Evolutionary conservation across 2,113 vertebrate genomes (phyloP), one percentile per base, ranked within the genome.

Genomic region (Dendropsophus ebraccatus): DNA sequence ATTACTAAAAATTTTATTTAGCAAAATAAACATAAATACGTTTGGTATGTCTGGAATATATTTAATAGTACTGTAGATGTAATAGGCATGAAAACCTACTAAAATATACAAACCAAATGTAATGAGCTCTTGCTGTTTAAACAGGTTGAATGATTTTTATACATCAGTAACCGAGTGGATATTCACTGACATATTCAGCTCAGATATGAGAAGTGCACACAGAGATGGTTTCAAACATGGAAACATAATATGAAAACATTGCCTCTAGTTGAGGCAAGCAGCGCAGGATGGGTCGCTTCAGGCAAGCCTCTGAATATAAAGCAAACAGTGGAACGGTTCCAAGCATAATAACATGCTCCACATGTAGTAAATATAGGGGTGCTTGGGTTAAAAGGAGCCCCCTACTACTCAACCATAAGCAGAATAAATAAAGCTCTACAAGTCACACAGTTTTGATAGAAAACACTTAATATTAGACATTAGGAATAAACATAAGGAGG

Each of bases 281-380:
- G 78, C 56, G 56, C 78, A 62, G 78, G 74, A 81, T 30, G 78
- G 78, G 78, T 65, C 60, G 78, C 78, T 81, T 81, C 78, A 81
- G 78, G 78, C 78, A 84, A 78, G 30, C 0, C 3, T 87, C 85
- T 80, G 72, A 82, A 90, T 87, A 77, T 35, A 49, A 25, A 83
- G 88, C 89, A 35, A 88, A 0, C 70, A 70, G 86, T 81, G 78
- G 78, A 81, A 81, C 58, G 14, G 23, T 81, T 62, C 56, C 78
- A 81, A 81, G 78, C 78, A 65, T 65, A 81, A 81, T 81, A 81
- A 65, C 37, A 45, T 11, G 37, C 56, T 62, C 77, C 37, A n/a
- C 56, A 60, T 80, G 77, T 56, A 60, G 54, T 45, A 80, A 80
- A 54, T 62, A 80, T 80, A 80, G 54, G 77, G 77, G 77, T 80